Base-by-base conservation (phyloP, 2,113 vertebrate species). In the Oncorhynchus kisutch region DNA sequence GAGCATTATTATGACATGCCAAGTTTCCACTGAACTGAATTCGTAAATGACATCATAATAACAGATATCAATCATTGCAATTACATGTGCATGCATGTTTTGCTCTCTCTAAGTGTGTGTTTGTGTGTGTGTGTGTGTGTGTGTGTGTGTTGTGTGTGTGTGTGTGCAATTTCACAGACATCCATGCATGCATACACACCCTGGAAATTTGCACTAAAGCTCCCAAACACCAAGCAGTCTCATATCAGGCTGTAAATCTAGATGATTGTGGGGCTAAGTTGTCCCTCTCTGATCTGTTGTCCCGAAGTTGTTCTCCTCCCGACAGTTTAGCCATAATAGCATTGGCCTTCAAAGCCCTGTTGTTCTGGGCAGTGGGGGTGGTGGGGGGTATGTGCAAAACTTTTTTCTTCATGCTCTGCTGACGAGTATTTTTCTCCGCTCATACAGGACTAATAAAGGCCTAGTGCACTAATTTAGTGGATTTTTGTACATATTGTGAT, bases 21-120 rank as follows among this genome's bases (percentile, higher is more conserved):
- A 87, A 85, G 74, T 84, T 87, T 87, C 84, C 82, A 71, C 67
- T 82, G 62, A 29, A 49, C 68, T 70, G 27, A 62, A 68, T 31
- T 68, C 57, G 16, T 31, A 62, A 2, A 62, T 74, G 79, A 86
- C 77, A 74, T 84, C 78, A 80, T 73, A 70, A 70, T 49, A 49
- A 67, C 70, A 62, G 81, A 51, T 78, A 80, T 60, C 16, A 39
- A 76, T 70, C 66, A 72, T 45, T n/a, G n/a, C 5, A 81, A 45
- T 74, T 13, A 22, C 78, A 48, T 49, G 75, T 78, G 81, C 39
- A 66, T 70, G 67, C 14, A 49, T 70, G 51, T 54, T 13, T 54
- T 13, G 51, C 51, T 54, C 14, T 51, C 12, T 54, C 1, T 14
- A 5, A 4, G 49, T 54, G 49, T 54, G 13, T 18, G 16, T 18